These are phyloP conservation scores for Manis javanica DNA, from an alignment of 2,797 vertebrate genomes.

Conservation along the genomic window DNA sequence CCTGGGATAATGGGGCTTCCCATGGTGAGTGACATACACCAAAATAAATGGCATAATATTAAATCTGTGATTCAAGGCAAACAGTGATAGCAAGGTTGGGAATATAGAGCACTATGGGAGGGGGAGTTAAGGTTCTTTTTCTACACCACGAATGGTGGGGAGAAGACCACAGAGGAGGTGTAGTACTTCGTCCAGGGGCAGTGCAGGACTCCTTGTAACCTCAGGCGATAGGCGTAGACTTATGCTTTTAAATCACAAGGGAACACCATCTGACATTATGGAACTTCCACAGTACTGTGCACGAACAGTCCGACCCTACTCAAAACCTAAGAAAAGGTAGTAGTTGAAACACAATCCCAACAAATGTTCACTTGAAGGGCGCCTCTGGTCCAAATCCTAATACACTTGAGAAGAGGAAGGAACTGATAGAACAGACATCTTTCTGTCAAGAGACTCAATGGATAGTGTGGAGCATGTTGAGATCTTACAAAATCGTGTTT, in stretches of 20 bases:
- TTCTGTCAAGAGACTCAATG: background rate
- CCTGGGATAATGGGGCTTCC: background rate
- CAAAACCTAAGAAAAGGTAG: constrained; percentile 19
- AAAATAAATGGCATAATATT: background rate
- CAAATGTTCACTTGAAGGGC: background rate
- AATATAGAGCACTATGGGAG: background rate
- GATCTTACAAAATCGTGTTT: constrained; percentile 35
- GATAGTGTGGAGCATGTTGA: background rate
- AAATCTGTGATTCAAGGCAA: background rate
- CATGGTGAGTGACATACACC: background rate
- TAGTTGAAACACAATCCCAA: constrained; percentile 15
- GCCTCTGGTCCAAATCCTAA: background rate
- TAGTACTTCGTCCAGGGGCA: background rate
- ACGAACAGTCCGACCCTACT: background rate
- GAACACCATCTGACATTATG: background rate
- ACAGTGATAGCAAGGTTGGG: background rate
- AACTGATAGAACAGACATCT: background rate
- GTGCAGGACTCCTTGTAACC: background rate
- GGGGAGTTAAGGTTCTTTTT: background rate
- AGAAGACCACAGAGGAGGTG: background rate
- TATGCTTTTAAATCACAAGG: constrained; percentile 43
- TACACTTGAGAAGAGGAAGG: background rate
- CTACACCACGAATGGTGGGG: background rate
- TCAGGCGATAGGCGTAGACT: background rate
- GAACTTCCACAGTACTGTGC: background rate